Evolutionary conservation across 1,140 invertebrate species (phyloP), one percentile per base, ranked within the genome.

Genomic region (Tetragnatha versicolor): DNA sequence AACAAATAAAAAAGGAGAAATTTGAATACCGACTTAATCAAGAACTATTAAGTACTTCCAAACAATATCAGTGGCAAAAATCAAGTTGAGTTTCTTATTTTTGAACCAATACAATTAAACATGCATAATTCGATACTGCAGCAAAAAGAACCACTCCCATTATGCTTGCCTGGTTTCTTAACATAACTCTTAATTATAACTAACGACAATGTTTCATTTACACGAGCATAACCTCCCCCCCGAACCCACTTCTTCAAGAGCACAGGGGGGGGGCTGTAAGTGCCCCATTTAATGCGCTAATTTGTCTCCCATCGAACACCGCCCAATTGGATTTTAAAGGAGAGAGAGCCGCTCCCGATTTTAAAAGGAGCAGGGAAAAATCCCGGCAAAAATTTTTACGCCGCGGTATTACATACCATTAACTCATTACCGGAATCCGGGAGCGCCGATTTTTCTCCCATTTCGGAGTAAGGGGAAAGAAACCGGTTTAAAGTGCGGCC

Each of bases 361-460:
- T 39, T 31, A 42, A 33, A 63, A 39, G 42, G 33, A 39, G 33
- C 4, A 7, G 17, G 25, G 39, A n/a, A 17, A 37, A 31, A 29
- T 31, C 5, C 55, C 55, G 10, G 6, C 55, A 29, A 17, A 12
- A 60, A n/a, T n/a, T n/a, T n/a, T 45, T 17, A 45, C 39, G 39
- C 27, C 39, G 53, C 66, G 31, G 25, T 49, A 33, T 72, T 58
- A 55, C 69, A 58, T 58, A 58, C 31, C 49, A 72, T 72, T 72
- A 72, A 55, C 35, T 69, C 47, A 69, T 69, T 69, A 69, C n/a
- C 29, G 10, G 29, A 27, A 45, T 35, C 31, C 25, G 22, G n/a
- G 29, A 31, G 47, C 29, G 31, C 60, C 7, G 53, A 72, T 72
- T 58, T 55, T 72, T 72, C 69, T 72, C 31, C 69, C 69, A 58